These are phyloP conservation scores for Bufo bufo DNA, from an alignment of 2,113 vertebrate species.

Conservation along the genomic window DNA sequence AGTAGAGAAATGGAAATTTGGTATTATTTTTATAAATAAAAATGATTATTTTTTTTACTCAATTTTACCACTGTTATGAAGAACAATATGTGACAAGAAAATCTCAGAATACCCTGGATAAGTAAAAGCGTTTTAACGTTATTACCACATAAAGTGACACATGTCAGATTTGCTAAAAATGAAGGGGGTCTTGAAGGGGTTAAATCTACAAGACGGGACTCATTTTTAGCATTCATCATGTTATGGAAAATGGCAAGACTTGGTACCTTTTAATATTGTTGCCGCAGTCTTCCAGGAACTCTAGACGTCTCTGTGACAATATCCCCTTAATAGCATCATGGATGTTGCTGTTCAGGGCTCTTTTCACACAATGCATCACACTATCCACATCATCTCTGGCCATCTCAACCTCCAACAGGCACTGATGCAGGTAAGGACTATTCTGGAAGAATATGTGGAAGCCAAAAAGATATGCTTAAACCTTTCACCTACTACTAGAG, in stretches of 20 bases:
- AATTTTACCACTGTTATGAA: too few relatives aligned
- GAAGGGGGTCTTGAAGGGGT: too few relatives aligned
- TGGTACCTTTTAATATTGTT: slow-evolving; percentile 76
- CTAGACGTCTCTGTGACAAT: slow-evolving; percentile 80
- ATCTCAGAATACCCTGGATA: too few relatives aligned
- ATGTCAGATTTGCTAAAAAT: too few relatives aligned
- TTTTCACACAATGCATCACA: slow-evolving; percentile 78
- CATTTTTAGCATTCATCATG: not conserved
- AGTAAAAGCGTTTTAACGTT: too few relatives aligned
- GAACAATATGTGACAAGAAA: too few relatives aligned
- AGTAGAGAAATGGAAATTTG: too few relatives aligned
- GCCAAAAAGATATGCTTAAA: not conserved
- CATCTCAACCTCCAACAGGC: slow-evolving; percentile 81
- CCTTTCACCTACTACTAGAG: not conserved
- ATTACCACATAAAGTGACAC: too few relatives aligned
- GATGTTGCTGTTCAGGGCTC: slow-evolving; percentile 77
- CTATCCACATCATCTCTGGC: slow-evolving; percentile 70
- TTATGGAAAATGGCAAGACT: too few relatives aligned
- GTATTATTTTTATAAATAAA: too few relatives aligned
- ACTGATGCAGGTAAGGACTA: slow-evolving; percentile 79
- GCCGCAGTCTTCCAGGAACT: slow-evolving; percentile 83
- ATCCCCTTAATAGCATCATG: slow-evolving; percentile 75
- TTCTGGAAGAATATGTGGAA: slow-evolving; percentile 65
- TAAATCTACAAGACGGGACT: not conserved
- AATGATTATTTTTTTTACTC: too few relatives aligned